Evolutionary conservation across 2,797 vertebrate species (phyloP).

Genomic region (Xiphorhynchus erythropygius): DNA sequence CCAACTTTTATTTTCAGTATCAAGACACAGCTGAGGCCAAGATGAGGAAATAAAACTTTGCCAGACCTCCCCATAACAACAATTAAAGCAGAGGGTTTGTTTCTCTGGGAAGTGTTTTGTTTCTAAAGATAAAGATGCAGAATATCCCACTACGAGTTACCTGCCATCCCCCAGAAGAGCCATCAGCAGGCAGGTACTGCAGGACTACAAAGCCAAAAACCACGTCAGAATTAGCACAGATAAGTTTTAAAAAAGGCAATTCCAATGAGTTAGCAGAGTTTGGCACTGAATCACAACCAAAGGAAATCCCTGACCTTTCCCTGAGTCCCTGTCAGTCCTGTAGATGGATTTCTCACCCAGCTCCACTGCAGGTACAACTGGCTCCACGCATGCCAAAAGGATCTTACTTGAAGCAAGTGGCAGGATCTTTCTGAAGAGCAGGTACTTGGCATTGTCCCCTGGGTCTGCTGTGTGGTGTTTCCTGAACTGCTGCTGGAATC

Average conservation of each 20-base stretch:
- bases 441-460: neutral
- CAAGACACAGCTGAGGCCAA: neutral
- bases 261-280: neutral
- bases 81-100: neutral
- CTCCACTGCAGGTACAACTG: neutral
- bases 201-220: neutral
- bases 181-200: neutral
- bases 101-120: neutral
- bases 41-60: neutral
- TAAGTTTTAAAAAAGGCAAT: neutral
- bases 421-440: neutral
- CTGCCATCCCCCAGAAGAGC: neutral
- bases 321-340: neutral
- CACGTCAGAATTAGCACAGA: neutral
- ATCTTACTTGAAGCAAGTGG: neutral
- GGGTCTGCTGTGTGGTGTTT: accelerated
- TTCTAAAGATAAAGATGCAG: neutral
- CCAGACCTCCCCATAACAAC: neutral
- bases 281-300: neutral
- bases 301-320: neutral
- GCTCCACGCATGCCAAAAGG: neutral
- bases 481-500: neutral
- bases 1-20: neutral
- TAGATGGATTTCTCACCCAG: neutral
- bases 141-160: neutral